Conservation (phyloP, 2,888 invertebrate genomes). For the Mythimna pallens region DNA sequence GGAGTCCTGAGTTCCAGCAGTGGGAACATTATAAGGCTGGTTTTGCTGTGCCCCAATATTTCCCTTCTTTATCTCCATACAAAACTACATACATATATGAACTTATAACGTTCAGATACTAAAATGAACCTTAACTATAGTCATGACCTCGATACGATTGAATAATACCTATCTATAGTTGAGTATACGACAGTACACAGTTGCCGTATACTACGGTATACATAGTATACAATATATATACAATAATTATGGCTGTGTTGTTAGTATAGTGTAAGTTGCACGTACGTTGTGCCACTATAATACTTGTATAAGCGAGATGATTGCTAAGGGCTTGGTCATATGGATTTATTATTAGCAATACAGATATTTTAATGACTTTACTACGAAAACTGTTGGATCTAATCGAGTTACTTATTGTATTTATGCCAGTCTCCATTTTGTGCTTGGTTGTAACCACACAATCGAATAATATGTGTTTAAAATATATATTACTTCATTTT, state of each 20-base stretch:
- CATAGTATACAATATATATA: slow-evolving; percentile 59
- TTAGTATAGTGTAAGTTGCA: slow-evolving; percentile 75
- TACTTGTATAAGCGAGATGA: slow-evolving; percentile 79
- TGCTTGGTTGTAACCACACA: too few species aligned
- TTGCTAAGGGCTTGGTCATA: slow-evolving; percentile 74
- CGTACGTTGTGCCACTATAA: slow-evolving; percentile 75
- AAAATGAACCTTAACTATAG: slow-evolving; percentile 36
- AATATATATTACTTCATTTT: too few species aligned
- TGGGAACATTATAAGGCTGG: too few species aligned
- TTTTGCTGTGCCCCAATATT: too few species aligned
- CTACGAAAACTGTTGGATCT: too few species aligned
- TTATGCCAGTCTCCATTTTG: too few species aligned
- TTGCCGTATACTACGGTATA: slow-evolving; percentile 32
- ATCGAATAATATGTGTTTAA: too few species aligned
- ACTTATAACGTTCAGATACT: slow-evolving; percentile 1
- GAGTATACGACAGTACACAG: slow-evolving; percentile 17
- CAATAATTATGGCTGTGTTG: slow-evolving; percentile 74
- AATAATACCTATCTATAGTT: slow-evolving; percentile 40
- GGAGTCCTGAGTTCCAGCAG: too few species aligned
- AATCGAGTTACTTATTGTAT: too few species aligned
- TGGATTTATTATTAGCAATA: background rate
- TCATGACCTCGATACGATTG: slow-evolving; percentile 50
- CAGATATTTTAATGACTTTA: background rate
- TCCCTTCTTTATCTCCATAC: background rate
- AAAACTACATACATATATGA: background rate